phyloP scores from a whole-genome alignment of 2,113 vertebrate genomes.

The Phainopepla nitens region DNA sequence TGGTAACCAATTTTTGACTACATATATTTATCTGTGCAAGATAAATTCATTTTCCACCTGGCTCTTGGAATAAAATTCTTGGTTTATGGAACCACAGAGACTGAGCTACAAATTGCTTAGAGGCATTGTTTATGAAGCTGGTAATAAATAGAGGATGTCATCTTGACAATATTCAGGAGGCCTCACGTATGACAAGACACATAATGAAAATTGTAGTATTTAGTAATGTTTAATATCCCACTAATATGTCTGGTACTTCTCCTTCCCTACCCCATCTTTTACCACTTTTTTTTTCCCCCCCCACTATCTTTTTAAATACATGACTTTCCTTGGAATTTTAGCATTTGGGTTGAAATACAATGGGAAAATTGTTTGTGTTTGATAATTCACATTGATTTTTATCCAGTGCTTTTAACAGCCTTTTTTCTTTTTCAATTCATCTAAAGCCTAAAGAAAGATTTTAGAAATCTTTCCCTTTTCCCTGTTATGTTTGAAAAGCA shows the following conservation, averaged over 20 bases:
- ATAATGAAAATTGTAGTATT: background rate
- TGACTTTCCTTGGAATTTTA: background rate
- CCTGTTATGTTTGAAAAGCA: background rate
- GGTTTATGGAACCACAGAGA: background rate
- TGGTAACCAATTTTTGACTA: conserved; percentile 32
- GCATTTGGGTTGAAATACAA: background rate
- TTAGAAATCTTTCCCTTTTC: background rate
- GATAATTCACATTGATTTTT: background rate
- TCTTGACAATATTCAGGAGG: background rate
- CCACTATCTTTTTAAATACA: background rate
- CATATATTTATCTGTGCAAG: background rate
- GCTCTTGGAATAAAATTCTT: background rate
- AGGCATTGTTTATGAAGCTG: background rate
- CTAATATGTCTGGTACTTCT: background rate
- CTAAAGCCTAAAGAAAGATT: background rate
- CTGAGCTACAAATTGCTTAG: background rate
- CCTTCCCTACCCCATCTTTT: background rate
- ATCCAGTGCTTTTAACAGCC: background rate
- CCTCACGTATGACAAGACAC: background rate
- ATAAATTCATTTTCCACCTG: background rate
- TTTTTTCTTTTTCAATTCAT: background rate
- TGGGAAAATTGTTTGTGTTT: background rate
- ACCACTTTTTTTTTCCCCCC: background rate
- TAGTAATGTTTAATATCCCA: background rate
- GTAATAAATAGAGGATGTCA: background rate